Evolutionary conservation across 2,888 invertebrate species (phyloP).

Genomic region (Chorisops tibialis): DNA sequence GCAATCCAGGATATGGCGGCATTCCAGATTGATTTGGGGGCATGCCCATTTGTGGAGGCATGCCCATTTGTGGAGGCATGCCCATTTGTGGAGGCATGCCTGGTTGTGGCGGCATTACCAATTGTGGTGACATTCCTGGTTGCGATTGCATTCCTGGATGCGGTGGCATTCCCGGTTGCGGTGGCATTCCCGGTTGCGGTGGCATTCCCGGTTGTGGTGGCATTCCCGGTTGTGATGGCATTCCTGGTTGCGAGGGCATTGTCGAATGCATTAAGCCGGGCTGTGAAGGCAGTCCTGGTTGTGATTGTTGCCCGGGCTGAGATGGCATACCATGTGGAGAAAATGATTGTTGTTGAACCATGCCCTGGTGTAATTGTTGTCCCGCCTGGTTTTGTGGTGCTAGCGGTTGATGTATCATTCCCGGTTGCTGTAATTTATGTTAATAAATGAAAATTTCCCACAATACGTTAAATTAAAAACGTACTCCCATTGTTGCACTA

Average conservation of each 20-base stretch:
- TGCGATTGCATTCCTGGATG: conserved; percentile 27
- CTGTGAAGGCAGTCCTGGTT: conserved; percentile 33
- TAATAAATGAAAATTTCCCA: background rate
- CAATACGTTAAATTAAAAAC: background rate
- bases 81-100: conserved; percentile 13
- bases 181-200: conserved; percentile 26
- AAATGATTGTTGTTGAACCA: conserved; percentile 11
- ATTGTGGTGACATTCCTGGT: conserved; percentile 34
- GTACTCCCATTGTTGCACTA: conserved; percentile 15
- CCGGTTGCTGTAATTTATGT: background rate
- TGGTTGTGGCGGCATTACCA: conserved; percentile 21
- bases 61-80: conserved; percentile 31
- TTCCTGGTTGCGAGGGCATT: conserved; percentile 31
- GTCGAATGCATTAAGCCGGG: too few relatives aligned
- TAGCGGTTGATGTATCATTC: conserved; percentile 6
- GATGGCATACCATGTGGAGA: conserved; percentile 11
- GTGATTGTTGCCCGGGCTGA: conserved; percentile 25
- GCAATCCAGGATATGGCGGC: conserved; percentile 33
- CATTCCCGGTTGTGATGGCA: conserved; percentile 27
- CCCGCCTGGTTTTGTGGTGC: conserved; percentile 17
- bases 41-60: conserved; percentile 28
- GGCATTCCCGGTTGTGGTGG: conserved; percentile 28
- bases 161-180: conserved; percentile 12
- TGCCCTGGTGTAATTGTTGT: conserved; percentile 7
- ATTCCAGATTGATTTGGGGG: conserved; percentile 34